Evolutionary conservation across 2,797 vertebrate species (phyloP).

Genomic region (Diplodus puntazzo): DNA sequence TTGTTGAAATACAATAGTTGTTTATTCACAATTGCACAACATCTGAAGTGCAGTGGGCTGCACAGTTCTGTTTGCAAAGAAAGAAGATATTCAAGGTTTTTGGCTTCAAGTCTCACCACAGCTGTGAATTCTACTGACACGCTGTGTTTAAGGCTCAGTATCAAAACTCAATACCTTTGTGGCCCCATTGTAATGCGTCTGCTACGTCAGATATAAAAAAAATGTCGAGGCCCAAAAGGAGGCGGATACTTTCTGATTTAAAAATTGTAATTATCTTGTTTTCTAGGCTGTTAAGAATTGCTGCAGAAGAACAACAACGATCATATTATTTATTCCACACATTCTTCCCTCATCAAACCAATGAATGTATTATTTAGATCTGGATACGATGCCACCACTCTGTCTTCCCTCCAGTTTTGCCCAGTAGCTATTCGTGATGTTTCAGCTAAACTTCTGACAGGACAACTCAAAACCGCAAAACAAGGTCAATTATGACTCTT

Average conservation of each 20-base stretch:
- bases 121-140: not conserved
- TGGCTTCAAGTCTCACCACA: not conserved
- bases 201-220: no score
- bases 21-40: constrained; percentile 16
- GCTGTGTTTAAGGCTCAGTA: not conserved
- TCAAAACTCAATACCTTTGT: not conserved
- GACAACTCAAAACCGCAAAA: no score
- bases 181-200: no score
- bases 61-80: not conserved
- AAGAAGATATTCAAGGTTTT: not conserved
- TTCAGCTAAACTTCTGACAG: no score
- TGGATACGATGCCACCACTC: no score
- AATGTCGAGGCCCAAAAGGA: no score
- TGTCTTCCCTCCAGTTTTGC: no score
- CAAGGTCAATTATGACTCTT: no score
- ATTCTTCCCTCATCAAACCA: not conserved
- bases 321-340: not conserved
- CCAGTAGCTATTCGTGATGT: no score
- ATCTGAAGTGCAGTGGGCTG: not conserved
- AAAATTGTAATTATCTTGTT: not conserved
- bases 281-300: not conserved
- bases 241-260: no score
- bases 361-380: no score
- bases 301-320: not conserved
- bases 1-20: constrained; percentile 45